Evolutionary conservation across 2,888 invertebrate species (phyloP).

Genomic region (Leucozona laternaria): DNA sequence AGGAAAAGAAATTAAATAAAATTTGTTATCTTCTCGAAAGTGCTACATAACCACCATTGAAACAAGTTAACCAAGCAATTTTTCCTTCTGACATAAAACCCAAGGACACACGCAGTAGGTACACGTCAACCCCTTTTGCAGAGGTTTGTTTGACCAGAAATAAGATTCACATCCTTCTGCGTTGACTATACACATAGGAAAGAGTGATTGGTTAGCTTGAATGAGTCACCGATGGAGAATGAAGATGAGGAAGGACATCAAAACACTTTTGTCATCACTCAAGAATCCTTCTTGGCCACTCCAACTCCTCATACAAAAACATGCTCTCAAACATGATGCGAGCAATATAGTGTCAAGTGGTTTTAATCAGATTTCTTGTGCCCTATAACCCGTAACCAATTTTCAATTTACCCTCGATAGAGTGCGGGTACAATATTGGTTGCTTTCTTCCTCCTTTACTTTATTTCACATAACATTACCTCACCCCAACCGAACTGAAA

Average conservation of each 20-base stretch:
- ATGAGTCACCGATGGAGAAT: neutral
- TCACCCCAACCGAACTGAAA: neutral
- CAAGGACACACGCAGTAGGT: constrained; percentile 33
- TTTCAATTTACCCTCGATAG: constrained; percentile 59
- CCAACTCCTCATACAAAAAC: neutral
- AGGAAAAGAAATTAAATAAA: constrained; percentile 72
- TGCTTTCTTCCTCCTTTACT: neutral
- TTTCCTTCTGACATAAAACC: constrained; percentile 36
- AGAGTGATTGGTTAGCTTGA: constrained; percentile 47
- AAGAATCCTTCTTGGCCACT: constrained; percentile 1
- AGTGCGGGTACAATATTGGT: neutral
- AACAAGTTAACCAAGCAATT: constrained; percentile 64
- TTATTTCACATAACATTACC: neutral
- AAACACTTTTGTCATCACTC: constrained; percentile 46
- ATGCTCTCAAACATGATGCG: constrained; percentile 33
- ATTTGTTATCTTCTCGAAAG: constrained; percentile 52
- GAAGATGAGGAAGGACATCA: constrained; percentile 6
- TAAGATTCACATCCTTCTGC: constrained; percentile 65
- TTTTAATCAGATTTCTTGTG: constrained; percentile 73
- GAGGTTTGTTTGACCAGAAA: constrained; percentile 66
- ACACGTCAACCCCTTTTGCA: neutral
- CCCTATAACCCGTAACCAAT: constrained; percentile 72
- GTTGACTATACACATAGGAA: neutral
- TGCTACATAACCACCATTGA: constrained; percentile 4
- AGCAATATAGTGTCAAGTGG: constrained; percentile 66